Base-by-base conservation (phyloP, 2,888 invertebrate genomes). In the Scaptodrosophila latifasciaeformis region DNA sequence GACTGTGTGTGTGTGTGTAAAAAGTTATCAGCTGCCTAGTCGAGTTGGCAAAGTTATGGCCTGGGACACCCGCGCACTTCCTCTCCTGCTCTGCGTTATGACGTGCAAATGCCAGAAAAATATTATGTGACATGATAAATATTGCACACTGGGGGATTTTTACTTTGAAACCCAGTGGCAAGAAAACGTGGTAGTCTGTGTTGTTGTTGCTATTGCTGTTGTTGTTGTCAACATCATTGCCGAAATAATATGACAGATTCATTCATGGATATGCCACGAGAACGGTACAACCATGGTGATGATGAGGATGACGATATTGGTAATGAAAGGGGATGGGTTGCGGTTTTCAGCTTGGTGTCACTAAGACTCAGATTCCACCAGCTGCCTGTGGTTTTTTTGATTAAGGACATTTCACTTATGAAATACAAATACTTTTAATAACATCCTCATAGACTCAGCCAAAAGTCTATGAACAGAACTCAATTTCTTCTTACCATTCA, bases 101-200 rank as follows among this genome's bases (percentile, higher is more conserved):
- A 71, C 75, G 72, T 79, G 81, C 79, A 80, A 83, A 81, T 82
- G 82, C 79, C 82, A 82, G 70, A 80, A 82, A 82, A 82, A 80
- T 81, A 81, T 82, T 76, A 82, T 72, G 70, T 72, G 72, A 81
- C 70, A 82, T 81, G 76, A 76, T 80, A 76, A 76, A 80, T 76
- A 76, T 80, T 76, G 78, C 71, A 62, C 65, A 51, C 66, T 66
- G 61, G 81, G 78, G 69, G 65, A 63, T 68, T 64, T 69, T 48
- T 64, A 35, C 34, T 35, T 12, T 21, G 35, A 47, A 35, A 31
- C 42, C 29, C 31, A 18, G 2, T 18, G 1, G 4, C n/a, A 10
- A 4, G 40, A n/a, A 19, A 21, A 19, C 19, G 40, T 40, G n/a
- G 17, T 35, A 10, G 35, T 35, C n/a, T 13, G 12, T 9, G 35